Evolutionary conservation across 1,140 invertebrate species (phyloP).

Genomic region (Brachionus koreanus): DNA sequence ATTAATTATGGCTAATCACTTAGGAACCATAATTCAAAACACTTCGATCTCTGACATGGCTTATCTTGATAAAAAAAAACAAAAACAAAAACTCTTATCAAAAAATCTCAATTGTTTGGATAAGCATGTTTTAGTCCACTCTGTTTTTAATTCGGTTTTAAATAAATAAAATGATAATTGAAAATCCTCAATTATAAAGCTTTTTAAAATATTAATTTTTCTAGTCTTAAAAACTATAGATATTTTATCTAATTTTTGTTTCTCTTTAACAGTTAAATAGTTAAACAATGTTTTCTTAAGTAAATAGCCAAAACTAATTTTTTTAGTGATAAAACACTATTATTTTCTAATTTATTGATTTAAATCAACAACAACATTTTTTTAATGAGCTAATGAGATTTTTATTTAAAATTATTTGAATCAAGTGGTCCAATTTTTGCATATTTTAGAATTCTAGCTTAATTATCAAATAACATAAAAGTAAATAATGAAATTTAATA

Average conservation of each 20-base stretch:
- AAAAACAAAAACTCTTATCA: not conserved
- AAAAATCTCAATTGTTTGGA: not conserved
- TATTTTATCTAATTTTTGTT: not conserved
- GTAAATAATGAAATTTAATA: not conserved
- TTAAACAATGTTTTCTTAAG: not conserved
- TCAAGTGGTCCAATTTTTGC: not conserved
- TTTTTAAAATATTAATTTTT: not conserved
- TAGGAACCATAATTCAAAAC: not conserved
- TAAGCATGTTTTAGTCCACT: not conserved
- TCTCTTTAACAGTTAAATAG: not conserved
- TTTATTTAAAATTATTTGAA: not conserved
- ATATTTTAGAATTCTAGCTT: not conserved
- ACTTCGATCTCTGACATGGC: not conserved
- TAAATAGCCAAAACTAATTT: not conserved
- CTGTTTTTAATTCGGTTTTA: not conserved
- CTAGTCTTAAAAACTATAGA: not conserved
- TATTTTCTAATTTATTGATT: not conserved
- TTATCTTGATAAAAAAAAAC: not conserved
- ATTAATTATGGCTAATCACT: slow-evolving; percentile 8
- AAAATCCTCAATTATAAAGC: not conserved
- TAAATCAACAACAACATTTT: not conserved
- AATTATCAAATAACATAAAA: not conserved
- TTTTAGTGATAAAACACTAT: not conserved
- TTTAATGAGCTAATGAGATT: not conserved
- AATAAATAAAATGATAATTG: not conserved